Evolutionary conservation across 2,113 vertebrate genomes (phyloP).

Genomic region (Pelvicachromis taeniatus): DNA sequence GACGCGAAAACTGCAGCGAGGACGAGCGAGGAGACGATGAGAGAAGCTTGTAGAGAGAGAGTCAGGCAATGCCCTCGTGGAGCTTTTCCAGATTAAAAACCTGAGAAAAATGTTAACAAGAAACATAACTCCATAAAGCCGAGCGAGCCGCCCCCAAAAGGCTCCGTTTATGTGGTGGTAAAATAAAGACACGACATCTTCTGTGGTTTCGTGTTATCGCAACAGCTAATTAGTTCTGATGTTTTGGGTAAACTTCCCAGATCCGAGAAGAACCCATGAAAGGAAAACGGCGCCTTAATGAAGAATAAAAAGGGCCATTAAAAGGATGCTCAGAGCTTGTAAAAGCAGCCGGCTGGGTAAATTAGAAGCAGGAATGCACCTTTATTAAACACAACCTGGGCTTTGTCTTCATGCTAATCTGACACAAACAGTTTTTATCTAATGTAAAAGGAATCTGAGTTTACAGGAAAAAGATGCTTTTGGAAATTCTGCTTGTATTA

Average conservation of each 20-base stretch:
- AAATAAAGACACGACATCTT: conserved; percentile 37
- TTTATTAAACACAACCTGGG: neutral
- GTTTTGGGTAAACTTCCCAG: conserved; percentile 36
- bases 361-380: neutral
- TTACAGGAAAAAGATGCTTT: neutral
- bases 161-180: neutral
- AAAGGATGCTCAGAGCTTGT: neutral
- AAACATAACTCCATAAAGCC: conserved; percentile 45
- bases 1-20: neutral
- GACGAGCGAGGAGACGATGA: neutral
- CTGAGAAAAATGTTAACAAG: conserved; percentile 53
- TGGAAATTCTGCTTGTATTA: neutral
- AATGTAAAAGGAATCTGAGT: neutral
- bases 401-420: neutral
- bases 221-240: conserved; percentile 53
- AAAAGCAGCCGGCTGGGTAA: neutral
- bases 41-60: neutral
- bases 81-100: conserved; percentile 33
- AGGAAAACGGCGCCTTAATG: conserved; percentile 25
- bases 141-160: neutral
- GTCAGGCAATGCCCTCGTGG: neutral
- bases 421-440: neutral
- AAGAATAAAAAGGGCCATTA: conserved; percentile 33
- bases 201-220: conserved; percentile 37
- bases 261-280: conserved; percentile 34